Conservation (phyloP, 2,888 invertebrate genomes). For the Drosophila basisetae region DNA sequence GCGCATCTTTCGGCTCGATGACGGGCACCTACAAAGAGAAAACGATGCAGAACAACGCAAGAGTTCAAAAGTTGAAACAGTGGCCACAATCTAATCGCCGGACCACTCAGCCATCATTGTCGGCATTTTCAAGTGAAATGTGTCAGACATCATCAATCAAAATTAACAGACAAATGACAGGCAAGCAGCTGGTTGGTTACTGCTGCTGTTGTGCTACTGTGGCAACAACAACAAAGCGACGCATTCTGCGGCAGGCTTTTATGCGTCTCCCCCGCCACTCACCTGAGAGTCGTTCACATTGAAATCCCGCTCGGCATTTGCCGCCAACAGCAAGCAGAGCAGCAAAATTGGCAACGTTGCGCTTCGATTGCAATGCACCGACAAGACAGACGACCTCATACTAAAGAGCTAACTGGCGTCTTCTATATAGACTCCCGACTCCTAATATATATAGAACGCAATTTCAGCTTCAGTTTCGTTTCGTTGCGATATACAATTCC, state of each 20-base stretch:
- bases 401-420: conserved; percentile 28
- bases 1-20: conserved; percentile 82
- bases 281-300: conserved; percentile 85
- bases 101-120: conserved; percentile 26
- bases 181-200: conserved; percentile 9
- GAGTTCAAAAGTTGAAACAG: conserved; percentile 32
- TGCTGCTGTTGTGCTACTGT: background rate
- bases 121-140: conserved; percentile 62
- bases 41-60: background rate
- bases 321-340: conserved; percentile 48
- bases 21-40: conserved; percentile 74
- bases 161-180: conserved; percentile 67
- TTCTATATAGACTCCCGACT: conserved; percentile 40
- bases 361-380: conserved; percentile 50
- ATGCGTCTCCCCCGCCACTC: conserved; percentile 42
- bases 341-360: conserved; percentile 50
- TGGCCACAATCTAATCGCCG: conserved; percentile 25
- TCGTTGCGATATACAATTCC: conserved; percentile 30
- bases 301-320: conserved; percentile 82
- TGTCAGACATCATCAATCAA: conserved; percentile 73
- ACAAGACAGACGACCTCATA: conserved; percentile 55
- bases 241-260: conserved; percentile 26
- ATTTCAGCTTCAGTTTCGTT: conserved; percentile 50
- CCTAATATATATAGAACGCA: conserved; percentile 35
- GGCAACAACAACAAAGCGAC: conserved; percentile 7